These are phyloP conservation scores for Heliconius cydno DNA, from an alignment of 2,888 invertebrate species.

Conservation along the genomic window DNA sequence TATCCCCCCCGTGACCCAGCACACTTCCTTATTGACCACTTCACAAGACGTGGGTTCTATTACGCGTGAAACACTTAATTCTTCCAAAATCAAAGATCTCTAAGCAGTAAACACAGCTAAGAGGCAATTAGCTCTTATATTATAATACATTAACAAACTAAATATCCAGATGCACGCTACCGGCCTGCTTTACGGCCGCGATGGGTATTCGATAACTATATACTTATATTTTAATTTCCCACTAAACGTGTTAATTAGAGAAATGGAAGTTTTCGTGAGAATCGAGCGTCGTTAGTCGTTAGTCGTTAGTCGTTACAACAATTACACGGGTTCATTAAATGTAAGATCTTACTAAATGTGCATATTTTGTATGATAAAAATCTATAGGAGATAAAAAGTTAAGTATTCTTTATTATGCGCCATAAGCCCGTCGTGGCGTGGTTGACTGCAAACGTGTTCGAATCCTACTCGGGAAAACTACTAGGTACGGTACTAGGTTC, in stretches of 20 bases:
- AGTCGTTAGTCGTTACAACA: conserved; percentile 28
- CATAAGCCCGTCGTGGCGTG: not conserved
- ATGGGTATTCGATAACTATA: conserved; percentile 30
- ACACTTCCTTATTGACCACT: not conserved
- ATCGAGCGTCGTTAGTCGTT: conserved; percentile 2
- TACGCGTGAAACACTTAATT: not conserved
- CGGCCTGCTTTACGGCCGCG: conserved; percentile 25
- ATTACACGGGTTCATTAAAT: conserved; percentile 42
- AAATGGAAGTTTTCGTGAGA: conserved; percentile 31
- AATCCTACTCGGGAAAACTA: no score
- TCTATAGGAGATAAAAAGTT: not conserved
- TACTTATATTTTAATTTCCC: conserved; percentile 29
- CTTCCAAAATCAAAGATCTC: not conserved
- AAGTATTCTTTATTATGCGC: no score
- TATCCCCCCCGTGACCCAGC: not conserved
- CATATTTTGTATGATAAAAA: conserved; percentile 22
- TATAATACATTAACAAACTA: conserved; percentile 16
- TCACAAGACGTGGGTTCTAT: not conserved
- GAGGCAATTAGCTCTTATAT: conserved; percentile 7
- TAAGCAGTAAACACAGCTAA: not conserved
- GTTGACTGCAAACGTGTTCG: no score
- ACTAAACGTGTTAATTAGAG: conserved; percentile 36
- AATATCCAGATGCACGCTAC: not conserved
- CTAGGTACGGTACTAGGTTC: no score
- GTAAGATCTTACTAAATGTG: conserved; percentile 18